A percentile compares a stretch with the other conserved stretches of the same genome.
Evolutionary conservation across 2,888 invertebrate genomes (phyloP).

Genomic region (Pollenia amentaria): DNA sequence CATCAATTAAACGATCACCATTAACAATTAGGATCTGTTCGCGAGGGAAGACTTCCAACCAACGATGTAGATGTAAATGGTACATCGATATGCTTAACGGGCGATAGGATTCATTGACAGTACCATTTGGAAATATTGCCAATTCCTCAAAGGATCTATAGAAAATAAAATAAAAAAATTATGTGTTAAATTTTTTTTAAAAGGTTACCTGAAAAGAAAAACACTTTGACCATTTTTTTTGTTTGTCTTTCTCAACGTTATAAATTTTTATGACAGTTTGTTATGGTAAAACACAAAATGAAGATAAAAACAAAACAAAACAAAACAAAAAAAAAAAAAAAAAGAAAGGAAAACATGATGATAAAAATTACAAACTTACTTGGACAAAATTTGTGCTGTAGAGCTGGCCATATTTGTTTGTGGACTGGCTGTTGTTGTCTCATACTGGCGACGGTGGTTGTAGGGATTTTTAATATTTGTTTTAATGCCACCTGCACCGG

Average conservation of each 20-base stretch:
- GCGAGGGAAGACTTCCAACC: slow-evolving; percentile 96
- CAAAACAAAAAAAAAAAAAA: neutral
- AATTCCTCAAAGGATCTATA: slow-evolving; percentile 91
- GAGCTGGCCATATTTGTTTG: slow-evolving; percentile 76
- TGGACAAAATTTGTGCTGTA: slow-evolving; percentile 80
- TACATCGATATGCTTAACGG: slow-evolving; percentile 96
- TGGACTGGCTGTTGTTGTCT: slow-evolving; percentile 77
- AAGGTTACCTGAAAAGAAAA: neutral
- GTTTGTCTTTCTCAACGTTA: no score
- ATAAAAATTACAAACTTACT: slow-evolving; percentile 77
- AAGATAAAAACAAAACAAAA: neutral
- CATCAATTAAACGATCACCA: slow-evolving; percentile 95
- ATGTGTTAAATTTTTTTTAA: slow-evolving; percentile 9
- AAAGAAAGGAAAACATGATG: neutral
- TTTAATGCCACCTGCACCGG: slow-evolving; percentile 70
- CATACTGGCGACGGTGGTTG: slow-evolving; percentile 66
- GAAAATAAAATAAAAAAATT: slow-evolving; percentile 46
- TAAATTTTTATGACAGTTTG: slow-evolving; percentile 12
- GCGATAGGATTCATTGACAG: slow-evolving; percentile 92
- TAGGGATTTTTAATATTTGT: slow-evolving; percentile 68
- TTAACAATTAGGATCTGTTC: slow-evolving; percentile 97
- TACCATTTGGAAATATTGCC: slow-evolving; percentile 91
- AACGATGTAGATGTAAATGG: slow-evolving; percentile 94
- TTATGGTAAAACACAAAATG: neutral
- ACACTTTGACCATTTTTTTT: no score